Conservation (phyloP, 2,113 vertebrate species). For the Malurus cyaneus region DNA sequence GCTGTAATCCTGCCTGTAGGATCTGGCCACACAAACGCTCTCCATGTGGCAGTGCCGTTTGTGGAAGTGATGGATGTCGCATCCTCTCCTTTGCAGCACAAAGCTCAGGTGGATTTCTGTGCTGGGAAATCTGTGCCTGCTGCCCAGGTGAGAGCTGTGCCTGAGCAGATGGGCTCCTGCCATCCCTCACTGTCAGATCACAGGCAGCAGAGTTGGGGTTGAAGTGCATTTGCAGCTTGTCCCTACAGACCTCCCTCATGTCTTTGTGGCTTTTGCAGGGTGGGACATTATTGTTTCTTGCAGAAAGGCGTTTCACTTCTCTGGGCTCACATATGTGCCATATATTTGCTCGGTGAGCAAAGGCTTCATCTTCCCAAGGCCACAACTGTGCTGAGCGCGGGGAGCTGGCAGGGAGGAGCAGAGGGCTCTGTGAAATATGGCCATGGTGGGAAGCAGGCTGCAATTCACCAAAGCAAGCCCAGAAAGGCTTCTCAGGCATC, state of each 20-base stretch:
- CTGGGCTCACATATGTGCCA: not conserved
- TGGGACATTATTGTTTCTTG: not conserved
- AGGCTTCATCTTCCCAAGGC: not conserved
- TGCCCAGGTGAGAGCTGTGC: not conserved
- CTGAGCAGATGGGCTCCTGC: constrained; percentile 9
- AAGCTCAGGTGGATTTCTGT: not conserved
- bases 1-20: not conserved
- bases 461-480: not conserved
- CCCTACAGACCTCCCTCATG: not conserved
- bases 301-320: not conserved
- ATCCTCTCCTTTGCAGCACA: not conserved
- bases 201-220: not conserved
- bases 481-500: not conserved
- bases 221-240: not conserved
- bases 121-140: constrained; percentile 5
- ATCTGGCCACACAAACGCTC: constrained; percentile 28
- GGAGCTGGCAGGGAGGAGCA: not conserved
- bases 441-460: not conserved
- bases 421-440: not conserved
- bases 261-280: not conserved
- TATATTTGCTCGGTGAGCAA: not conserved
- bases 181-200: constrained; percentile 13
- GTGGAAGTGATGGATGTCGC: constrained; percentile 21
- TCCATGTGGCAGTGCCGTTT: not conserved
- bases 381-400: not conserved